phyloP scores from a whole-genome alignment of 2,113 vertebrate genomes.

The Microcebus ravelobensis region DNA sequence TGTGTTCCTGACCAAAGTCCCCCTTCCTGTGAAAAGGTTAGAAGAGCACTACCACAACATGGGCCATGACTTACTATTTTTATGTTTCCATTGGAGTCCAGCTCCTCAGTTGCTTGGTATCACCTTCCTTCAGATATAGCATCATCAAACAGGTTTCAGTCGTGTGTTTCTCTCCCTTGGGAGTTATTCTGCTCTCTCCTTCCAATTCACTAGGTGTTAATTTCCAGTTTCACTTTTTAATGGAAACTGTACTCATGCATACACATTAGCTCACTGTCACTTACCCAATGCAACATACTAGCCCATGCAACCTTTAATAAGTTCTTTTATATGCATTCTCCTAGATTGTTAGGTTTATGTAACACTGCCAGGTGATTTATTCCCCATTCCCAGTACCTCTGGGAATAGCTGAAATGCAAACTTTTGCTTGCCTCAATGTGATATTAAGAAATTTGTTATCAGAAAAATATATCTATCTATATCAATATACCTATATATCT shows the following conservation, averaged over 20 bases:
- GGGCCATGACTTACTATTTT: neutral
- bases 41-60: neutral
- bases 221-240: conserved; percentile 11
- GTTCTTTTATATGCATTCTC: neutral
- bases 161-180: neutral
- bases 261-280: neutral
- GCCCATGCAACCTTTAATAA: neutral
- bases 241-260: neutral
- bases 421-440: neutral
- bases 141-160: neutral
- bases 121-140: neutral
- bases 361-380: neutral
- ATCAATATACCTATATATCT: neutral
- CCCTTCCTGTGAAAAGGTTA: neutral
- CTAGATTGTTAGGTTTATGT: neutral
- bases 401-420: neutral
- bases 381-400: neutral
- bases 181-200: neutral
- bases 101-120: neutral
- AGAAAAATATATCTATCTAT: neutral
- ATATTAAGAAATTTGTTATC: conserved; percentile 21
- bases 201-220: neutral
- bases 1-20: neutral
- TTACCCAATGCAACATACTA: neutral
- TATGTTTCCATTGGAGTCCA: neutral